These are phyloP conservation scores for Toxonevra muliebris DNA, from an alignment of 2,888 invertebrate genomes.

Conservation along the genomic window DNA sequence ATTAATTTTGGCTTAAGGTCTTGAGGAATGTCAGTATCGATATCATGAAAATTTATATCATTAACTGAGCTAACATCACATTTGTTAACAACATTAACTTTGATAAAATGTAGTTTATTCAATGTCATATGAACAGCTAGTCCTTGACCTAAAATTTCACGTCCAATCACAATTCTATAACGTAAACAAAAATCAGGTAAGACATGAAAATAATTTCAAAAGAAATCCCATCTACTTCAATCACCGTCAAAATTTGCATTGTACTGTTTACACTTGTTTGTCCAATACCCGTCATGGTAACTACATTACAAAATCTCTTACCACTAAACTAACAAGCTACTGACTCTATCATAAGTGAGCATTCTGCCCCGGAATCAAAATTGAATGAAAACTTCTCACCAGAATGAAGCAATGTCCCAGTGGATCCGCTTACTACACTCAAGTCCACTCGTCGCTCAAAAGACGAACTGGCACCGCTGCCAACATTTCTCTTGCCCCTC, in stretches of 20 bases:
- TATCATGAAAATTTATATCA: conserved; percentile 7
- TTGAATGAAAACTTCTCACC: conserved; percentile 23
- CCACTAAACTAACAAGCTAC: conserved; percentile 19
- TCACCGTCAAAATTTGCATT: conserved; percentile 14
- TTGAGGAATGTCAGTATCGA: conserved; percentile 10
- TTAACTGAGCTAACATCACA: no score
- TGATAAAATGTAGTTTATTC: conserved; percentile 3
- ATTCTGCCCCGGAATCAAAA: conserved; percentile 30
- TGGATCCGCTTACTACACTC: conserved; percentile 1
- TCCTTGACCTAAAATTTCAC: conserved; percentile 12
- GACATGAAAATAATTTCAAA: conserved; percentile 21
- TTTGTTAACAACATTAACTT: neutral
- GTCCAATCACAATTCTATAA: conserved; percentile 11
- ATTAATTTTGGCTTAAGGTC: conserved; percentile 12
- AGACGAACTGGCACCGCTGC: no score
- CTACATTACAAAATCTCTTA: conserved; percentile 11
- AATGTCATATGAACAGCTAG: conserved; percentile 11
- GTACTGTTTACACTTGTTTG: conserved; percentile 11
- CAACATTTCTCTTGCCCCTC: no score
- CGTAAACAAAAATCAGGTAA: conserved; percentile 10
- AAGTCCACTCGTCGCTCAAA: conserved; percentile 4
- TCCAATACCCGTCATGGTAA: conserved; percentile 23
- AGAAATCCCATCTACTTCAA: conserved; percentile 16
- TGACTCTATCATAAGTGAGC: conserved; percentile 24
- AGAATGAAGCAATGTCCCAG: conserved; percentile 10